A percentile compares a stretch with the other conserved stretches of the same genome.
Conservation (phyloP, 2,888 invertebrate genomes). For the Callimorpha dominula region DNA sequence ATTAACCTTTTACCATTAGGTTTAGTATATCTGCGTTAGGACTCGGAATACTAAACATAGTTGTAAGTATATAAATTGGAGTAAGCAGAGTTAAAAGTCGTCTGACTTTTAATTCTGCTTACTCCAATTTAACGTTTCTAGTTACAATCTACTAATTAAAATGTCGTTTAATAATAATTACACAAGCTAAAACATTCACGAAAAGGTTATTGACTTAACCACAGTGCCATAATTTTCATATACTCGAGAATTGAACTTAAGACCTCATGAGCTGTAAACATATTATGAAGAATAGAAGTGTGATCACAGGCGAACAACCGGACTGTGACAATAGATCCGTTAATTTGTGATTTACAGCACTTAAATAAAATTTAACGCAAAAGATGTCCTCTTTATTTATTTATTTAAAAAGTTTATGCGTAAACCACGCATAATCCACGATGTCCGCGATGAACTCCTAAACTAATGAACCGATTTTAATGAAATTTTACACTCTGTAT, state of each 20-base stretch:
- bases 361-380: neutral
- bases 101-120: too few relatives aligned
- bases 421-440: too few relatives aligned
- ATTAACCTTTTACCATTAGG: too few relatives aligned
- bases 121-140: too few relatives aligned
- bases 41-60: too few relatives aligned
- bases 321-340: neutral
- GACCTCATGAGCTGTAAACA: conserved; percentile 9
- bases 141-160: neutral
- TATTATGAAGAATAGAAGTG: conserved; percentile 6
- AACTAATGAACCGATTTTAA: too few relatives aligned
- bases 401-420: too few relatives aligned
- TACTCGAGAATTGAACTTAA: conserved; percentile 20
- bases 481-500: too few relatives aligned
- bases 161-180: neutral
- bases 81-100: too few relatives aligned
- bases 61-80: too few relatives aligned
- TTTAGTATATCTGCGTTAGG: too few relatives aligned
- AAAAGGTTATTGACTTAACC: neutral
- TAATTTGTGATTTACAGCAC: conserved; percentile 9
- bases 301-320: neutral
- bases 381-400: neutral
- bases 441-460: too few relatives aligned
- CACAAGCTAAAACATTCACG: neutral
- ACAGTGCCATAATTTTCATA: neutral